Conservation (phyloP, 2,888 invertebrate genomes). For the Hecatera dysodea region DNA sequence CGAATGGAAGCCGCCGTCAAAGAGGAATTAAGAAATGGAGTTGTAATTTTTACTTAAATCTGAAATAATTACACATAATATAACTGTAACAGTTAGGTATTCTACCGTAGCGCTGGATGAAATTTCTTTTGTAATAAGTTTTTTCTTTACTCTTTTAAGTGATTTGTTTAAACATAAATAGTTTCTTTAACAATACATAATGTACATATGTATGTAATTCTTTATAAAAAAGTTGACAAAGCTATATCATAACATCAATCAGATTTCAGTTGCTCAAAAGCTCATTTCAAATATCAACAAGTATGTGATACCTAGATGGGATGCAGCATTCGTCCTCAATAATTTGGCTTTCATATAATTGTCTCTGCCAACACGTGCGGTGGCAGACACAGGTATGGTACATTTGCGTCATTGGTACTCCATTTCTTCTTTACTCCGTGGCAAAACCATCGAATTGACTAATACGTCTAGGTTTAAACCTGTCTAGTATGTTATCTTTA, state of each 20-base stretch:
- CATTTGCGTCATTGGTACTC: neutral
- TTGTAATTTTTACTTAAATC: neutral
- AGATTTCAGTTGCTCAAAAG: no score
- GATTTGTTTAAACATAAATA: no score
- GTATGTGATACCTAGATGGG: neutral
- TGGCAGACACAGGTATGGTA: neutral
- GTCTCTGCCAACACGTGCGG: neutral
- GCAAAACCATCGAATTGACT: constrained; percentile 31
- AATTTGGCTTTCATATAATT: neutral
- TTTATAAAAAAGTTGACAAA: no score
- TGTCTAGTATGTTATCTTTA: constrained; percentile 43
- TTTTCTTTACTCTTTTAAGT: no score
- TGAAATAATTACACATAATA: neutral
- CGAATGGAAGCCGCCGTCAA: constrained; percentile 4
- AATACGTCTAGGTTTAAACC: constrained; percentile 35
- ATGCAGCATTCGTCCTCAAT: neutral
- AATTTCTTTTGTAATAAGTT: no score
- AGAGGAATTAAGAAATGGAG: constrained; percentile 17
- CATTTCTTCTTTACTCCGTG: constrained; percentile 7
- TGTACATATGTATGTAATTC: no score
- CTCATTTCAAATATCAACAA: neutral
- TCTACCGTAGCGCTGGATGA: no score
- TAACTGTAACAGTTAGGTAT: no score
- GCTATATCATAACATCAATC: no score
- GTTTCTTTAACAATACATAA: no score